Evolutionary conservation across 2,797 vertebrate species (phyloP), one percentile per base, ranked within the genome.

Genomic region (Alfaro cultratus): DNA sequence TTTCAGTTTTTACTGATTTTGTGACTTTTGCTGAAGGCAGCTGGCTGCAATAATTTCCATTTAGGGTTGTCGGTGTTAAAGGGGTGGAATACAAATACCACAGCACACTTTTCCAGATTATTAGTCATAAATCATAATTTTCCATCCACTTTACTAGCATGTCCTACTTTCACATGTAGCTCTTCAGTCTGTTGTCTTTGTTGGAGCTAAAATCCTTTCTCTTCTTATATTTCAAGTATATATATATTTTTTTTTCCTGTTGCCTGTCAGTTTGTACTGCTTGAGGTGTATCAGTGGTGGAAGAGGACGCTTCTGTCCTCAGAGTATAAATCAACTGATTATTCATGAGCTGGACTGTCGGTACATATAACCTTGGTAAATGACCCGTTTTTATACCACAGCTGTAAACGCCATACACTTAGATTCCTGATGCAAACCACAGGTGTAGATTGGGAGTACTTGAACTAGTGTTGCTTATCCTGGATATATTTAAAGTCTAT

Each of bases 311-410:
- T n/a, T 75, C 76, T 82, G 80, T 91, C 90, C 87, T 86, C 71
- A 73, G 77, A 85, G 83, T 86, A 68, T 57, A 86, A 73, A 90
- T 87, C n/a, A 75, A 81, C 90, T 90, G 82, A 46, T 91, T 93
- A 93, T 93, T 92, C 85, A 92, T 92, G 86, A 92, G 84, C 73
- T 74, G 64, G 76, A 51, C 78, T 82, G 73, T 71, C 77, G 64
- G 80, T 84, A 70, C 75, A 68, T 34, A 73, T 85, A 87, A 91
- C 92, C 93, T 93, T 91, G 79, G 81, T 90, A 85, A 91, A 89
- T 72, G 82, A 88, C 89, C 83, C 85, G 83, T 79, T 90, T 92
- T 75, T 89, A 26, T 76, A 83, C 74, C 88, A 83, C 73, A 85
- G 88, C 82, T 86, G 70, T 88, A 80, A 49, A 67, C 29, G 76